A percentile compares a stretch with the other conserved stretches of the same genome.
These are phyloP conservation scores for Argopecten irradians DNA, from an alignment of 1,140 invertebrate genomes.

Conservation along the genomic window DNA sequence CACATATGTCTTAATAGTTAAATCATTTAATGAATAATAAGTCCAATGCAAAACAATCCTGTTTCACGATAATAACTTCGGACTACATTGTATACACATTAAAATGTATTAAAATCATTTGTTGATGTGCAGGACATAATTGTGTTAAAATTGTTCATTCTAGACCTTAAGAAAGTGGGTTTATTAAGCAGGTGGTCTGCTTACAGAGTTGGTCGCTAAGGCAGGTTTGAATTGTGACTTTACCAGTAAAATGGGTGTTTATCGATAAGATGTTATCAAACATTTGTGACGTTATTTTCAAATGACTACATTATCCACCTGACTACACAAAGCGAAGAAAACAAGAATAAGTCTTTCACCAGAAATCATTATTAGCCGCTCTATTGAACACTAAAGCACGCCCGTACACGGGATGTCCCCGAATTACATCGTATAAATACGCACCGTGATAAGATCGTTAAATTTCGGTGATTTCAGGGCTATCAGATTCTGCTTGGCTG, in stretches of 20 bases:
- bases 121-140: too few species aligned
- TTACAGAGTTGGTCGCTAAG: too few species aligned
- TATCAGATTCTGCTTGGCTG: background rate
- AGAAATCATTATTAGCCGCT: background rate
- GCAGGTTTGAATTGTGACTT: too few species aligned
- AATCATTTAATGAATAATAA: too few species aligned
- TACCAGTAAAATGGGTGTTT: background rate
- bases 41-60: too few species aligned
- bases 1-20: too few species aligned
- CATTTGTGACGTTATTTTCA: background rate
- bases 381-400: background rate
- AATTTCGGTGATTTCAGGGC: background rate
- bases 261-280: background rate
- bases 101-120: too few species aligned
- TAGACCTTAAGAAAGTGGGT: too few species aligned
- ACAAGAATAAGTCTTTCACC: background rate
- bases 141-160: too few species aligned
- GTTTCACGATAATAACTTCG: too few species aligned
- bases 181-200: too few species aligned
- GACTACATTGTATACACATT: too few species aligned
- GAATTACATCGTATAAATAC: slow-evolving; percentile 17
- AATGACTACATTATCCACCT: background rate
- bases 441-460: background rate
- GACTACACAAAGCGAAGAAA: background rate
- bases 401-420: background rate